Percentiles rank a stretch among this genome's conserved stretches.
phyloP scores from a whole-genome alignment of 2,113 vertebrate genomes.

The Gallinago paraguaiae region DNA sequence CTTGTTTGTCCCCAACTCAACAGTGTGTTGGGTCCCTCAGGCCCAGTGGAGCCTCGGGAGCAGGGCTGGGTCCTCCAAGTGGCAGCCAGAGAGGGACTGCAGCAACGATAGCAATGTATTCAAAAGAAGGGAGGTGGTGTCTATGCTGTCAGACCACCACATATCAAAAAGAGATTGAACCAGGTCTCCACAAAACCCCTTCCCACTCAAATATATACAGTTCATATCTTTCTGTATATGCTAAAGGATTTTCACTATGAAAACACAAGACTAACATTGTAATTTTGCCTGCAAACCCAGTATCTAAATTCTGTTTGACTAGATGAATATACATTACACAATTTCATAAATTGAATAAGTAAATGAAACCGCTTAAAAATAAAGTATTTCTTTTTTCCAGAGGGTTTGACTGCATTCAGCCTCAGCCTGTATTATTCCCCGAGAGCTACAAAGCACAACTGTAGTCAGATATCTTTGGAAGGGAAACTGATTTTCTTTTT shows the following conservation, averaged over 20 bases:
- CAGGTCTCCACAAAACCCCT: not conserved
- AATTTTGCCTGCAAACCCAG: not conserved
- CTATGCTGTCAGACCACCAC: not conserved
- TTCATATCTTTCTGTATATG: not conserved
- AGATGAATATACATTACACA: not conserved
- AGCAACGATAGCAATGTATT: fast-evolving
- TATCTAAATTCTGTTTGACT: not conserved
- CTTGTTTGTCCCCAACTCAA: not conserved
- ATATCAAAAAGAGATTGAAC: not conserved
- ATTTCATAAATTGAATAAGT: not conserved
- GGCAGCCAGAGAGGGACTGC: not conserved
- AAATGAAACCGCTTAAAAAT: not conserved
- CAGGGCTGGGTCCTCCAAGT: not conserved
- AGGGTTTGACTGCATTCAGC: not conserved
- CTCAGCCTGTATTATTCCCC: not conserved
- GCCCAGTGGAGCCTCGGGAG: not conserved
- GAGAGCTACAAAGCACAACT: not conserved
- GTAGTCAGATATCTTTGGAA: not conserved
- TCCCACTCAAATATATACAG: not conserved
- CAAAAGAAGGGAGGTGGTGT: not conserved
- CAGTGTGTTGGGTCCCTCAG: fast-evolving
- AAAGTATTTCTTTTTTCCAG: not conserved
- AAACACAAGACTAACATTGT: not conserved
- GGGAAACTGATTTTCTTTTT: not conserved
- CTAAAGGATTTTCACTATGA: not conserved